These are phyloP conservation scores for Alligator mississippiensis DNA, from an alignment of 2,113 vertebrate genomes.

Conservation along the genomic window DNA sequence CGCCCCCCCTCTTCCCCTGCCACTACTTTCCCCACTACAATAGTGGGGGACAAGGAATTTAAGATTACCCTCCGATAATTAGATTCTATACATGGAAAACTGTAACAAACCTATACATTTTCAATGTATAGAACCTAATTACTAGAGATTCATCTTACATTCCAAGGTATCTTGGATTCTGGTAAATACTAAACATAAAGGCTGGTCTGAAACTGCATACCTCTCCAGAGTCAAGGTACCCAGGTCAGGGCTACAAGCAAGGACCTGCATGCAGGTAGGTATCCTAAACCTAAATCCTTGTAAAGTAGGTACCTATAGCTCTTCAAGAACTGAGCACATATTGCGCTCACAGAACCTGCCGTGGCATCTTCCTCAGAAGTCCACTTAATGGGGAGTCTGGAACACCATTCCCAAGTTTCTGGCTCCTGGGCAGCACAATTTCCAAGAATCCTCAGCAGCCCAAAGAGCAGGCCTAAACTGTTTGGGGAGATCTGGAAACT, in stretches of 20 bases:
- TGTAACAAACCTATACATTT: too few relatives aligned
- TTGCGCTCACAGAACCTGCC: not conserved
- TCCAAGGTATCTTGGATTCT: not conserved
- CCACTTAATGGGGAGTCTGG: not conserved
- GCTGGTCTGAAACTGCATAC: not conserved
- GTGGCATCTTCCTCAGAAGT: not conserved
- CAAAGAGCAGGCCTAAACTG: not conserved
- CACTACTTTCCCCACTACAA: too few relatives aligned
- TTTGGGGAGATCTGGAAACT: not conserved
- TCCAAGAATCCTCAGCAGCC: not conserved
- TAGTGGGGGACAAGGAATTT: too few relatives aligned
- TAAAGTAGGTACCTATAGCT: not conserved
- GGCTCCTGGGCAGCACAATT: not conserved
- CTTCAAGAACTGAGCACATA: too few relatives aligned
- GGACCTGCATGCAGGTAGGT: too few relatives aligned
- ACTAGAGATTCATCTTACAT: too few relatives aligned
- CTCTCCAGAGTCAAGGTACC: not conserved
- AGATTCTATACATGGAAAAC: too few relatives aligned
- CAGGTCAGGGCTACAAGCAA: too few relatives aligned
- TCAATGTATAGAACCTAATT: too few relatives aligned
- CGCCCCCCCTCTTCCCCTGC: too few relatives aligned
- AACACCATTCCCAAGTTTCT: not conserved
- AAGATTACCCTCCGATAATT: too few relatives aligned
- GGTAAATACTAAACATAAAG: not conserved
- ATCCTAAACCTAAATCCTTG: conserved; percentile 3